phyloP scores from a whole-genome alignment of 2,888 invertebrate species.

The Drosophila diplacantha region DNA sequence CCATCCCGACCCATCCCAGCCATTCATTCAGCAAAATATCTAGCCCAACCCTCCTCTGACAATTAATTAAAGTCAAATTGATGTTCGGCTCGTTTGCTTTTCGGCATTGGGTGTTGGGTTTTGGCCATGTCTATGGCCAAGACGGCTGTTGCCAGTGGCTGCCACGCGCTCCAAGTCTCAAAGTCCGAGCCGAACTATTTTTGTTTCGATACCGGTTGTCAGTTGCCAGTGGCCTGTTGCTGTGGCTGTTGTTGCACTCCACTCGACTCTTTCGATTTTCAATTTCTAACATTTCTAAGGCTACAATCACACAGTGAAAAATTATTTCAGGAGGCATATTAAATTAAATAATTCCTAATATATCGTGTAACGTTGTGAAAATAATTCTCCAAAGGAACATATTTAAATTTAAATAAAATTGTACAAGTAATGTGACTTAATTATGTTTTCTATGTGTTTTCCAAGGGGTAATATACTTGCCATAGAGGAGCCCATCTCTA shows the following conservation, averaged over 20 bases:
- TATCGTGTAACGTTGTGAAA: background rate
- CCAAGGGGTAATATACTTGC: background rate
- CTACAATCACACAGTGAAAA: constrained; percentile 19
- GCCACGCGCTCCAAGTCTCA: constrained; percentile 54
- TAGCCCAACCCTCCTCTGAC: constrained; percentile 57
- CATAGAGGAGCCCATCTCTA: background rate
- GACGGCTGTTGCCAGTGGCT: constrained; percentile 26
- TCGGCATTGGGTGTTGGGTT: constrained; percentile 1
- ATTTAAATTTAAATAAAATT: background rate
- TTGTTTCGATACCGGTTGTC: constrained; percentile 37
- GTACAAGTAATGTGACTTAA: rapidly evolving
- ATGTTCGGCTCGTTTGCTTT: constrained; percentile 24
- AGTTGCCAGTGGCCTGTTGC: constrained; percentile 9
- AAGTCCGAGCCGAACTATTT: constrained; percentile 37
- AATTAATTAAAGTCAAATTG: constrained; percentile 62
- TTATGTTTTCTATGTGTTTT: background rate
- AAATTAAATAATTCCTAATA: background rate
- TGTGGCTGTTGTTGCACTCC: constrained; percentile 23
- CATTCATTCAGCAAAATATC: constrained; percentile 52
- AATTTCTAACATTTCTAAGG: constrained; percentile 55
- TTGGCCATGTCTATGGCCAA: constrained; percentile 15
- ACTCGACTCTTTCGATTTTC: constrained; percentile 48
- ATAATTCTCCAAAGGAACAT: background rate
- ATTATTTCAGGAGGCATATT: background rate
- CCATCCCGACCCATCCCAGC: constrained; percentile 18